Evolutionary conservation across 1,140 invertebrate species (phyloP), one percentile per base, ranked within the genome.

Genomic region (Idris sp.): DNA sequence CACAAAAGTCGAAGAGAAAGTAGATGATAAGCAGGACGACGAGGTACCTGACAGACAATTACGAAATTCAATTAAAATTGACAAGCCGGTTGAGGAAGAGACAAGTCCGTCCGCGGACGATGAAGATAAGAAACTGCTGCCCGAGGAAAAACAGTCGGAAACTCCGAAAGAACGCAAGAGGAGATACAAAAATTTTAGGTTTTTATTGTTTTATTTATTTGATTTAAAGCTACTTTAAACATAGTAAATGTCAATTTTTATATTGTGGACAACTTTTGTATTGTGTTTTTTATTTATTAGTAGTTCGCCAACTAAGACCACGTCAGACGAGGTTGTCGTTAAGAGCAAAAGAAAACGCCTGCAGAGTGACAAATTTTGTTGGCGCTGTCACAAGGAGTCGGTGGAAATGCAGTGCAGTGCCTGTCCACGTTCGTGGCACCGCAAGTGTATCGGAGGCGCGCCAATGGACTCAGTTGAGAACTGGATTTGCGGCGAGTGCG

Each of bases 401-500:
- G 81, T 85, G 0, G 90, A 90, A 54, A 86, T 92, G 78, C 86
- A 90, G 11, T 97, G 96, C 83, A 92, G 92, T 62, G 91, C 92
- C 16, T 98, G 96, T 86, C 93, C 94, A n/a, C 88, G 96, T 6
- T 92, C 93, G 0, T 97, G 91, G 86, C 96, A 98, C 87, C 87
- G 89, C 2, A 93, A 91, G 79, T 98, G 96, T 86, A 89, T 90
- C 58, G 90, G 89, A 5, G 85, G 88, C 14, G 84, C 86, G 2
- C 85, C 87, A 6, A 86, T 88, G 13, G 85, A 90, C 2, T 86
- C 84, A 38, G 81, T 86, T 7, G 85, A 90, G 13, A 90, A 91
- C 38, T 97, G 96, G 95, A 91, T 95, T 26, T 98, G 96, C 82
- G 92, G 93, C 0, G 96, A 98, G 84, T 98, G 96, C 86, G 89